A percentile compares a stretch with the other conserved stretches of the same genome.
Evolutionary conservation across 64 coral and sea anemone species (phyloP).

Genomic region (Montipora capricornis): DNA sequence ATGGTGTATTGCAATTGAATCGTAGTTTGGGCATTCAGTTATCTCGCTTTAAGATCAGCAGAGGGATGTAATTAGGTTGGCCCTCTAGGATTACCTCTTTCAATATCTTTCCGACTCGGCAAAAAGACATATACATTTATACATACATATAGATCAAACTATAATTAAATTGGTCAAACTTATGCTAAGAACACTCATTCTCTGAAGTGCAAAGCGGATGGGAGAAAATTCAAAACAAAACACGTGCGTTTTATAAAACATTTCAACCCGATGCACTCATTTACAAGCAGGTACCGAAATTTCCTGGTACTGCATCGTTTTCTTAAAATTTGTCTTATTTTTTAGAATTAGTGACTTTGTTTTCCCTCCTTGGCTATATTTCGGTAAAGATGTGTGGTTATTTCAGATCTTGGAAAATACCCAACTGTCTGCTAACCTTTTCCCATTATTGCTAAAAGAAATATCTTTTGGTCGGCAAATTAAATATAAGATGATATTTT

Average conservation of each 20-base stretch:
- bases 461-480: not conserved
- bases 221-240: not conserved
- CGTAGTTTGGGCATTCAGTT: no score
- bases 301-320: not conserved
- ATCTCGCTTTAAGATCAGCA: no score
- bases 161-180: slow-evolving; percentile 13
- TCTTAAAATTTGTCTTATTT: not conserved
- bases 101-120: no score
- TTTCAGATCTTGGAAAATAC: not conserved
- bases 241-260: not conserved
- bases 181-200: not conserved
- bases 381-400: not conserved
- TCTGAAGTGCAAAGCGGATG: not conserved
- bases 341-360: no score
- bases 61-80: no score
- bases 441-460: not conserved
- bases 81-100: no score
- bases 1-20: no score
- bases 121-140: no score
- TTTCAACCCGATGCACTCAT: not conserved
- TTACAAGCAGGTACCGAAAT: not conserved
- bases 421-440: no score
- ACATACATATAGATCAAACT: no score
- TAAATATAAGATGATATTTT: no score
- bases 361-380: not conserved